A percentile compares a stretch with the other conserved stretches of the same genome.
Conservation (phyloP, 2,113 vertebrate genomes). For the Pristiophorus japonicus region DNA sequence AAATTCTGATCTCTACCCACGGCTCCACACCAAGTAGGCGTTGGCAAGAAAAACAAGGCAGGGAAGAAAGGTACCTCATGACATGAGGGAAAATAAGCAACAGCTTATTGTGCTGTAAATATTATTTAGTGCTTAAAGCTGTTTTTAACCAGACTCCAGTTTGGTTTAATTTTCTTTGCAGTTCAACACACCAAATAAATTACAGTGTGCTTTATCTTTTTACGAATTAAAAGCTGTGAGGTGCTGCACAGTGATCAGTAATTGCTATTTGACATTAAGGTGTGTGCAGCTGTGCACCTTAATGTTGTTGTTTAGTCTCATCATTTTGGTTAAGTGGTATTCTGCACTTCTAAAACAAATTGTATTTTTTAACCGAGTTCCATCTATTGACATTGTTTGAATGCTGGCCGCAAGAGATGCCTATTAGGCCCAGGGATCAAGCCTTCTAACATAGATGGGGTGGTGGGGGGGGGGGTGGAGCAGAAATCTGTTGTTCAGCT, state of each 20-base stretch:
- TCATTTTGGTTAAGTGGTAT: neutral
- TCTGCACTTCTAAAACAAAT: neutral
- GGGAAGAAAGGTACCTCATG: neutral
- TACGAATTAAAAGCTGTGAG: neutral
- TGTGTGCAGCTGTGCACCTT: no score
- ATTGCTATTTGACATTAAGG: neutral
- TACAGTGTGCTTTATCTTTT: neutral
- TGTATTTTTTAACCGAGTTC: neutral
- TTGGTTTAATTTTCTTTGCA: neutral
- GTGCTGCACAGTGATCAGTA: neutral
- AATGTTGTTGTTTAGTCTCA: neutral
- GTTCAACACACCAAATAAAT: constrained; percentile 4
- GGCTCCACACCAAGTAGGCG: neutral
- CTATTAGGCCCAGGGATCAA: neutral
- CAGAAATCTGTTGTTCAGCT: no score
- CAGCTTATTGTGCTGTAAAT: neutral
- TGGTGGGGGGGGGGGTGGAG: no score
- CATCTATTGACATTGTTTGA: neutral
- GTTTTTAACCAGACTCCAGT: neutral
- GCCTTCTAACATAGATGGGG: neutral
- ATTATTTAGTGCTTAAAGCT: neutral
- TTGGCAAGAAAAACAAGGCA: neutral
- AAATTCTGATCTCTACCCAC: neutral
- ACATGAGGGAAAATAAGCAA: neutral
- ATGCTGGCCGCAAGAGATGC: neutral